A percentile compares a stretch with the other conserved stretches of the same genome.
phyloP scores from a whole-genome alignment of 2,888 invertebrate genomes.

The Stramonita haemastoma region DNA sequence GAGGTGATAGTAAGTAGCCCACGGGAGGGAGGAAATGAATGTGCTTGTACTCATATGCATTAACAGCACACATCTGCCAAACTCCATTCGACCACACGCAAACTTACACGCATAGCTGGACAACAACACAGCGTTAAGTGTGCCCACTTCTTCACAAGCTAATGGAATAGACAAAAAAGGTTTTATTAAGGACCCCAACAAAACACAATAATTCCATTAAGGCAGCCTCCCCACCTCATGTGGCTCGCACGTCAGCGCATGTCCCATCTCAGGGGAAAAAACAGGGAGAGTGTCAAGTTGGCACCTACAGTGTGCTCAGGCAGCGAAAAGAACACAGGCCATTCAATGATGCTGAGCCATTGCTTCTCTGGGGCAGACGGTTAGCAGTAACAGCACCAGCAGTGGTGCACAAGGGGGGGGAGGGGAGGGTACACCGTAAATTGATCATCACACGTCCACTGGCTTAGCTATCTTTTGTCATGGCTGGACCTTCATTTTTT shows the following conservation, averaged over 20 bases:
- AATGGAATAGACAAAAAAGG: slow-evolving; percentile 32
- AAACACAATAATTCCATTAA: slow-evolving; percentile 29
- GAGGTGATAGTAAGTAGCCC: too few relatives aligned
- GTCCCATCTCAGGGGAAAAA: too few relatives aligned
- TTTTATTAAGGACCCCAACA: not conserved
- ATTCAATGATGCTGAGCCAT: not conserved
- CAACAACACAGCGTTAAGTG: not conserved
- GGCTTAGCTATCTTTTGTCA: too few relatives aligned
- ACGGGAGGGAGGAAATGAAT: too few relatives aligned
- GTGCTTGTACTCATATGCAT: too few relatives aligned
- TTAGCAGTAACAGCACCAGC: too few relatives aligned
- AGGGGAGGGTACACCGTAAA: too few relatives aligned
- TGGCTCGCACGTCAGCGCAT: too few relatives aligned
- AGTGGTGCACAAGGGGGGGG: too few relatives aligned
- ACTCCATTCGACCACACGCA: not conserved
- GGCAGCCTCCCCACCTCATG: not conserved
- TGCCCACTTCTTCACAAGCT: slow-evolving; percentile 3
- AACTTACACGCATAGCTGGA: not conserved
- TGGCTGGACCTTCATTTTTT: not conserved
- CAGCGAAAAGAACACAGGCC: not conserved
- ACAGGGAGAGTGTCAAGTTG: not conserved
- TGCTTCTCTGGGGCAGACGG: too few relatives aligned
- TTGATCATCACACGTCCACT: too few relatives aligned
- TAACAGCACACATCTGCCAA: too few relatives aligned
- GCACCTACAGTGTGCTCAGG: not conserved